Conservation (phyloP, 2,888 invertebrate species). For the Xestia xanthographa region DNA sequence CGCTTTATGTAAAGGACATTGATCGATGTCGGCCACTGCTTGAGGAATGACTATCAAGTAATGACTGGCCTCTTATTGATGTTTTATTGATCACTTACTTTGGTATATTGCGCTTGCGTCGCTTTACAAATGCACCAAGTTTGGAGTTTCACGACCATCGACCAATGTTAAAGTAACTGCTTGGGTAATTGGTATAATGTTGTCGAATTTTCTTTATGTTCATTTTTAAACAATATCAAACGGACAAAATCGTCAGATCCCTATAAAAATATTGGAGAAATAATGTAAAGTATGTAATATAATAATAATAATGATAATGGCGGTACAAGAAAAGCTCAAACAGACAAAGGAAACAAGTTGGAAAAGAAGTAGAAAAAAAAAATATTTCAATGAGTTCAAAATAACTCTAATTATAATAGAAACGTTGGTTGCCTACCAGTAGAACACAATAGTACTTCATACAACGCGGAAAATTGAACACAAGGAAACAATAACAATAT, state of each 20-base stretch:
- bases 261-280: neutral
- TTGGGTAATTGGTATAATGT: slow-evolving; percentile 1
- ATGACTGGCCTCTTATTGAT: slow-evolving; percentile 67
- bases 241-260: neutral
- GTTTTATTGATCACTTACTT: slow-evolving; percentile 56
- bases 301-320: too few species aligned
- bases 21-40: slow-evolving; percentile 69
- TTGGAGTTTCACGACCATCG: slow-evolving; percentile 39
- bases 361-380: neutral
- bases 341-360: neutral
- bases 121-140: slow-evolving; percentile 39
- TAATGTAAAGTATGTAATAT: too few species aligned
- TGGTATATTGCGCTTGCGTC: slow-evolving; percentile 23
- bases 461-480: neutral
- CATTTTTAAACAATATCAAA: neutral
- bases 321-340: neutral
- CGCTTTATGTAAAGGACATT: slow-evolving; percentile 68
- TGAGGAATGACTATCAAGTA: slow-evolving; percentile 69
- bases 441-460: neutral
- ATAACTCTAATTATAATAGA: neutral
- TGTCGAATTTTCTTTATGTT: neutral
- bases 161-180: neutral
- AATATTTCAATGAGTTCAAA: neutral
- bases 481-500: slow-evolving; percentile 11
- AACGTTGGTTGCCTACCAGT: neutral